Evolutionary conservation across 2,888 invertebrate species (phyloP), one percentile per base, ranked within the genome.

Genomic region (Xanthorhoe spadicearia): DNA sequence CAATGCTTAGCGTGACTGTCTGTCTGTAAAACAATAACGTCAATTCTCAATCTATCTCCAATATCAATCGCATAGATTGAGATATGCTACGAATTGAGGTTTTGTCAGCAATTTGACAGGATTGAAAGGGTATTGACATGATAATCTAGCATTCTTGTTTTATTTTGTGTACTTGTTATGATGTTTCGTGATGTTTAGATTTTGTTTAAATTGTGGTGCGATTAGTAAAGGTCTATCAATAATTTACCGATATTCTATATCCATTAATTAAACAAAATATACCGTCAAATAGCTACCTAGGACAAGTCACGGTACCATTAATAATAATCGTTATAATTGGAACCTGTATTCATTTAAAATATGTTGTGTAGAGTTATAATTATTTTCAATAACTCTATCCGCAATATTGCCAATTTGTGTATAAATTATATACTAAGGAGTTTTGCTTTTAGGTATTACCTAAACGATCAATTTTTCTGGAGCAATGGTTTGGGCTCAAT

Each of bases 71-170:
- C 51, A 55, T 55, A 43, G 71, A 73, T 66, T 19, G 32, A 53
- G 64, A 64, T 71, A 18, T 60, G 53, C n/a, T 51, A 71, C 32
- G 18, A 63, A 73, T 61, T 64, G 65, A 72, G 69, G 70, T 77
- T 72, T 74, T 78, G 81, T 80, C 81, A 79, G 77, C 78, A 65
- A 58, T 66, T 75, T 73, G 72, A 75, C 77, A 74, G 76, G 77
- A 70, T 71, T 54, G 55, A 18, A 57, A 54, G 15, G 32, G 23
- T 18, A 57, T 58, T 64, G 61, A 69, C 63, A 55, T 60, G 17
- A 13, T 23, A 15, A 17, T 48, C 19, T 13, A 1, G 8, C 32
- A 32, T 32, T 32, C 32, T 32, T 32, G 32, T 38, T 38, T 13
- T 10, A 38, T 5, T 10, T 38, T 10, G 8, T 13, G 13, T 38